Percentiles rank a stretch among this genome's conserved stretches.
Conservation (phyloP, 2,888 invertebrate genomes). For the Coelopa pilipes region DNA sequence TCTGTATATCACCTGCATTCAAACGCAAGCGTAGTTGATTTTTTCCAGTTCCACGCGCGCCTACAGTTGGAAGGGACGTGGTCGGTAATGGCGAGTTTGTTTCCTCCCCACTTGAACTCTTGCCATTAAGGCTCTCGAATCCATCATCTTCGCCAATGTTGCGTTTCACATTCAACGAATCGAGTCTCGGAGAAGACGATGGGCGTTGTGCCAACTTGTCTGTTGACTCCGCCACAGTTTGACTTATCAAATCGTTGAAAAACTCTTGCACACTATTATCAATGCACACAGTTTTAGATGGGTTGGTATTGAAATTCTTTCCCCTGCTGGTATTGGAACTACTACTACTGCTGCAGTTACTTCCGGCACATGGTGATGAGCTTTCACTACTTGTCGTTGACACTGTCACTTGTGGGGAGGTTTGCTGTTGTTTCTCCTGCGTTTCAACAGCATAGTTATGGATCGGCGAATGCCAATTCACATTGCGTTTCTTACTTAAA, state of each 20-base stretch:
- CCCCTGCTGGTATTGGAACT: not conserved
- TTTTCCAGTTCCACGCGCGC: constrained; percentile 3
- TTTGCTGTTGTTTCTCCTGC: constrained; percentile 57
- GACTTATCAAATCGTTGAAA: constrained; percentile 49
- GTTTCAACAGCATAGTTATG: constrained; percentile 59
- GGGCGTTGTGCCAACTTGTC: not conserved
- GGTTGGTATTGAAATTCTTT: constrained; percentile 18
- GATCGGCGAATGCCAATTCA: constrained; percentile 66
- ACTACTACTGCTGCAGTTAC: constrained; percentile 22
- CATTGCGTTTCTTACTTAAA: constrained; percentile 61
- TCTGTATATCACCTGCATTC: constrained; percentile 42
- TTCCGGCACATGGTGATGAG: constrained; percentile 38
- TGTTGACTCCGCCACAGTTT: constrained; percentile 36
- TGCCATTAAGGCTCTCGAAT: constrained; percentile 86
- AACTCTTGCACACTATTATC: constrained; percentile 50
- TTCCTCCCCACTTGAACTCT: constrained; percentile 76
- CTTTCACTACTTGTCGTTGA: constrained; percentile 41
- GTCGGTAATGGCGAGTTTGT: constrained; percentile 43
- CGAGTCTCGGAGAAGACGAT: not conserved
- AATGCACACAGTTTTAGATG: constrained; percentile 42
- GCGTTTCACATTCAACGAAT: constrained; percentile 47
- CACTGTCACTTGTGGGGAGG: constrained; percentile 46
- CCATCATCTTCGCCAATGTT: constrained; percentile 78
- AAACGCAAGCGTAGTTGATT: constrained; percentile 58
- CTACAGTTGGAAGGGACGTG: not conserved